A percentile compares a stretch with the other conserved stretches of the same genome.
phyloP scores from a whole-genome alignment of 1,140 invertebrate genomes.

The Drosophila sproati region DNA sequence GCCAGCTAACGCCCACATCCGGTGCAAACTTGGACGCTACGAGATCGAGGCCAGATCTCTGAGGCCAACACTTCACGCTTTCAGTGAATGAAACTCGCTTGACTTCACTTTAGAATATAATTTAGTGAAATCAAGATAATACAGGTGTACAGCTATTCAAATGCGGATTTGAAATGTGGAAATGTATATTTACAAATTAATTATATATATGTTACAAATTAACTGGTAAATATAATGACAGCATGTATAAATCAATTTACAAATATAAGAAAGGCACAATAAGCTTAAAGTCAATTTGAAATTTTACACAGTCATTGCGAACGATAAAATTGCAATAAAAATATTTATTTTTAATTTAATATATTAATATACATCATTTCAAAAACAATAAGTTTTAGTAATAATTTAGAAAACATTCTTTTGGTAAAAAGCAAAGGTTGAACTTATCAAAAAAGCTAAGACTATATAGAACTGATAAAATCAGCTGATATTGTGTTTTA shows the following conservation, averaged over 20 bases:
- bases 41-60: constrained; percentile 9
- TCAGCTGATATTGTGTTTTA: not conserved
- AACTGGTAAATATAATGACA: too few relatives aligned
- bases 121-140: not conserved
- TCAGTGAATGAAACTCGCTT: constrained; percentile 43
- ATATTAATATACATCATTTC: too few relatives aligned
- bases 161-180: not conserved
- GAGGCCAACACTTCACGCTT: constrained; percentile 8
- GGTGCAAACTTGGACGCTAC: constrained; percentile 50
- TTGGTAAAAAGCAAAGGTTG: not conserved
- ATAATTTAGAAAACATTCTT: too few relatives aligned
- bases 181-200: too few relatives aligned
- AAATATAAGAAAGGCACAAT: too few relatives aligned
- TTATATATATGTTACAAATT: too few relatives aligned
- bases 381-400: too few relatives aligned
- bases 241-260: too few relatives aligned
- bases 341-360: too few relatives aligned
- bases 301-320: too few relatives aligned
- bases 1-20: constrained; percentile 83
- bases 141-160: constrained; percentile 9
- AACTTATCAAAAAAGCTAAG: not conserved
- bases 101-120: not conserved
- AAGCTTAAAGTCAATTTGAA: too few relatives aligned
- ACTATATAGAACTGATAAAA: not conserved
- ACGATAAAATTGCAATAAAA: too few relatives aligned